phyloP scores from a whole-genome alignment of 2,113 vertebrate species.

The Burhinus oedicnemus region DNA sequence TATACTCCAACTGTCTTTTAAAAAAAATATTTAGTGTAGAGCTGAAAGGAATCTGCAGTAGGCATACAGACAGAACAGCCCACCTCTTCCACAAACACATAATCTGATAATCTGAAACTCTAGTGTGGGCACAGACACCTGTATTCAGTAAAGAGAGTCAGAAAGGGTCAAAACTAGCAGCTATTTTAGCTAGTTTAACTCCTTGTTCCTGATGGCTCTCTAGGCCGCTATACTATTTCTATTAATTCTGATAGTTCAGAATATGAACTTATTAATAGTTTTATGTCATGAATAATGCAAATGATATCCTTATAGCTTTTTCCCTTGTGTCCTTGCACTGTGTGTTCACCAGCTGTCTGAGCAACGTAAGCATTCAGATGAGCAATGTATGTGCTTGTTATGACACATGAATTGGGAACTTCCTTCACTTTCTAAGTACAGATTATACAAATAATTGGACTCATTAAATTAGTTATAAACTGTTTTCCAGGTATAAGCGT shows the following conservation, averaged over 20 bases:
- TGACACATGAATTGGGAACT: background rate
- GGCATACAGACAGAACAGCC: background rate
- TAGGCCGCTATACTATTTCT: background rate
- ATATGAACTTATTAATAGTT: background rate
- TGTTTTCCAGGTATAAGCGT: background rate
- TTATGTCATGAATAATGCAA: background rate
- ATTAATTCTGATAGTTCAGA: background rate
- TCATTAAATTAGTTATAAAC: background rate
- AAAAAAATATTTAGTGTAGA: background rate
- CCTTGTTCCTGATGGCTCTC: background rate
- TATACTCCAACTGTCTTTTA: background rate
- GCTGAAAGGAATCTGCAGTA: background rate
- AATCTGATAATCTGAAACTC: background rate
- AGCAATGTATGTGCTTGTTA: background rate
- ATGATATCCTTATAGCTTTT: background rate
- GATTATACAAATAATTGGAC: background rate
- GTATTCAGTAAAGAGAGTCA: fast-evolving
- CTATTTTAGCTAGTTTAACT: background rate
- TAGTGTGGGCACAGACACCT: background rate
- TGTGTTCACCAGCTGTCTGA: background rate
- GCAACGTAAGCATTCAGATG: background rate
- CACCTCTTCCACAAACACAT: background rate
- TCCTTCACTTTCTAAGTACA: background rate
- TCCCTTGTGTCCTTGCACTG: background rate
- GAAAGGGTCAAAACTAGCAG: background rate